Conservation (phyloP, 1,140 invertebrate species). For the Bombus picipes region DNA sequence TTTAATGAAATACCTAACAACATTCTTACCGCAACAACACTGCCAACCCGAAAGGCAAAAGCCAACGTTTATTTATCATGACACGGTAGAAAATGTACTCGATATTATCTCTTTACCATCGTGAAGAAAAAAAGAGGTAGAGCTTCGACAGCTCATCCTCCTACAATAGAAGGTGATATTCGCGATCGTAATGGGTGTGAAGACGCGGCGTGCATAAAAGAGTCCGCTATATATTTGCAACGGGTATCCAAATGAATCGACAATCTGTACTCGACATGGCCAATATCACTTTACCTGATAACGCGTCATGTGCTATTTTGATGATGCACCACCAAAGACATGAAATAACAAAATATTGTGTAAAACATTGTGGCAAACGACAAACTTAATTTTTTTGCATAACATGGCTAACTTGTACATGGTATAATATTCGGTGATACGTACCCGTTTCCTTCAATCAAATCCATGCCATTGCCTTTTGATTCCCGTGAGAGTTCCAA, state of each 20-base stretch:
- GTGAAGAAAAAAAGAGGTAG: background rate
- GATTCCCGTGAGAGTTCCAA: background rate
- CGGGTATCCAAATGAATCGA: background rate
- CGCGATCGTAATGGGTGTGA: background rate
- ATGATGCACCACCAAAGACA: background rate
- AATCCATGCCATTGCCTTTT: background rate
- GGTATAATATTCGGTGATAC: background rate
- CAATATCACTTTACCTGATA: slow-evolving; percentile 24
- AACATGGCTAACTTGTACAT: background rate
- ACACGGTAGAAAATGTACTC: background rate
- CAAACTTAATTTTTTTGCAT: background rate
- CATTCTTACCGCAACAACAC: background rate
- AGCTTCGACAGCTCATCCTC: background rate
- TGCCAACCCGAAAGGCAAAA: background rate
- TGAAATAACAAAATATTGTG: background rate
- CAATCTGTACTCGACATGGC: background rate
- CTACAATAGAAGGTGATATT: slow-evolving; percentile 13
- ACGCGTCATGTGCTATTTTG: slow-evolving; percentile 3
- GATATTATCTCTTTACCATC: background rate
- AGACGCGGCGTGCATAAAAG: background rate
- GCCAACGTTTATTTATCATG: background rate
- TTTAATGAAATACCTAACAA: background rate
- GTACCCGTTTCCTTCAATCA: background rate
- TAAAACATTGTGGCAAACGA: slow-evolving; percentile 26
- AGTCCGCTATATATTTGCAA: background rate